Conservation (phyloP, 2,888 invertebrate genomes). For the Nephrotoma guestfalica region DNA sequence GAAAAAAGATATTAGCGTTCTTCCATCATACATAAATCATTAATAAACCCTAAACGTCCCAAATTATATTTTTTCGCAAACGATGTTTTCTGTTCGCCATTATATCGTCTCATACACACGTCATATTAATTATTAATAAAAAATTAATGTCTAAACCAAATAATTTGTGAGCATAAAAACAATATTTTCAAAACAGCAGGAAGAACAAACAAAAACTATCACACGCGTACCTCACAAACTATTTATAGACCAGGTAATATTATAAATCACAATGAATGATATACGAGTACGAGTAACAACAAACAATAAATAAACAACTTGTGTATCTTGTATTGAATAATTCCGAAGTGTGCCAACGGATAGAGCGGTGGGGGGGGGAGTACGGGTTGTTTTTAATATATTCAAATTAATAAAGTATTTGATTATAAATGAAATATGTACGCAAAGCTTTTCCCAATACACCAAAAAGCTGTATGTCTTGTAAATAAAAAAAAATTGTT, state of each 20-base stretch:
- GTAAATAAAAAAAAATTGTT: background rate
- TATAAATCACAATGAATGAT: background rate
- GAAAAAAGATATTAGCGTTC: too few species aligned
- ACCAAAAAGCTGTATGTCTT: background rate
- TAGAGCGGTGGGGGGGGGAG: background rate
- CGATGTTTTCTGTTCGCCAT: too few species aligned
- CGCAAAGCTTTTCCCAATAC: background rate
- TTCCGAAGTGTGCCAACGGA: background rate
- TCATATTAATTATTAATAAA: background rate
- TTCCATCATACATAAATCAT: too few species aligned
- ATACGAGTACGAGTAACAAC: background rate
- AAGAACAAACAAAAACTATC: background rate
- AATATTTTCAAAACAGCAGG: background rate
- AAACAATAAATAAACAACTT: too few species aligned
- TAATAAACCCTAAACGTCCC: too few species aligned
- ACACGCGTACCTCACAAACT: background rate
- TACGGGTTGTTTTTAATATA: background rate
- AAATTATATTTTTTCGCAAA: too few species aligned
- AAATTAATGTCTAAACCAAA: background rate
- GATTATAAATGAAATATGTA: background rate
- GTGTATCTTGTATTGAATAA: background rate
- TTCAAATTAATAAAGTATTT: background rate
- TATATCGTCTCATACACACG: background rate
- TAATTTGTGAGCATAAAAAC: background rate
- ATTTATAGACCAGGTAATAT: background rate